Conservation (phyloP, 2,113 vertebrate species). For the Cyanoderma ruficeps region DNA sequence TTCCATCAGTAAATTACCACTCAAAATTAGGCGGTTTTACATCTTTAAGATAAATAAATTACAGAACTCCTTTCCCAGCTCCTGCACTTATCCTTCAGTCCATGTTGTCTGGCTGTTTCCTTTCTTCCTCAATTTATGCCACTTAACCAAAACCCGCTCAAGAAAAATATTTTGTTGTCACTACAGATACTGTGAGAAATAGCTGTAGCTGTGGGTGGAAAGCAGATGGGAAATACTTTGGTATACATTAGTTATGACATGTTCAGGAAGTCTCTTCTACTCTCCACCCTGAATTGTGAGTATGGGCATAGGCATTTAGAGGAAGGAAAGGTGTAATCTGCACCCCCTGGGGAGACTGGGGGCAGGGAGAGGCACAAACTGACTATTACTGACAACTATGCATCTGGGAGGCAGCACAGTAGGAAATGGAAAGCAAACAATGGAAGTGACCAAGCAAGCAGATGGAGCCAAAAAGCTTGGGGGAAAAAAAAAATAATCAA, state of each 20-base stretch:
- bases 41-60: background rate
- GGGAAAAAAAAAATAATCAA: background rate
- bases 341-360: background rate
- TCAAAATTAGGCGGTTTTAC: background rate
- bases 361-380: background rate
- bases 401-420: background rate
- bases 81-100: background rate
- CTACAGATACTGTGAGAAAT: conserved; percentile 2
- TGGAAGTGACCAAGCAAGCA: conserved; percentile 30
- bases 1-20: background rate
- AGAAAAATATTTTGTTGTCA: conserved; percentile 24
- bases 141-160: conserved; percentile 7
- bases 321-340: conserved; percentile 27
- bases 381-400: background rate
- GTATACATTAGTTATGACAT: conserved; percentile 4
- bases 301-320: background rate
- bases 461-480: conserved; percentile 20
- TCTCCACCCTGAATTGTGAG: background rate
- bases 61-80: background rate
- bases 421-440: conserved; percentile 25
- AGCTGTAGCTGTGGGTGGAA: background rate
- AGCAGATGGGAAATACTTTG: conserved; percentile 30
- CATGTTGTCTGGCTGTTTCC: background rate
- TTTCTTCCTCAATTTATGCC: background rate
- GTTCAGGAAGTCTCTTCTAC: conserved; percentile 9